Conservation (phyloP, 2,113 vertebrate species). For the Gulo gulo region DNA sequence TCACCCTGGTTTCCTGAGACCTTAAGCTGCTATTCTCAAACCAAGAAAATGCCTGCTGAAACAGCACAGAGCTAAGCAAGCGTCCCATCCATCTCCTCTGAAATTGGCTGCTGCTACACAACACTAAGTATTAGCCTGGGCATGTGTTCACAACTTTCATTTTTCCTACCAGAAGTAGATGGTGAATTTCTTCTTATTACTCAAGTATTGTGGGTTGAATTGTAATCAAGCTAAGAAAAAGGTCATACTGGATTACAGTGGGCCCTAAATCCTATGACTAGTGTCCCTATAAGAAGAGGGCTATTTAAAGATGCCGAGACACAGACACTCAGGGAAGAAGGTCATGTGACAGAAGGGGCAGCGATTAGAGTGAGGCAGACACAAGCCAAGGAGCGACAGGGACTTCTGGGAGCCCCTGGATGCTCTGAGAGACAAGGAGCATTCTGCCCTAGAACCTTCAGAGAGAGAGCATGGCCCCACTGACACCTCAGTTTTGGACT, state of each 20-base stretch:
- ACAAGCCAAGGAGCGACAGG: background rate
- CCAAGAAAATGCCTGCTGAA: background rate
- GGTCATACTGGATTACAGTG: background rate
- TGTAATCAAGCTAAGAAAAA: background rate
- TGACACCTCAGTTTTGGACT: background rate
- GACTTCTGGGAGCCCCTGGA: background rate
- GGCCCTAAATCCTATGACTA: background rate
- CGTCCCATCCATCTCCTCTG: background rate
- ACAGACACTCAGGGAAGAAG: background rate
- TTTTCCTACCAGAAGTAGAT: background rate
- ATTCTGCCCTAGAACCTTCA: background rate
- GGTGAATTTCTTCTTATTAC: background rate
- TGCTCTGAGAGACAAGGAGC: accelerated
- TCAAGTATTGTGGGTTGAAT: background rate
- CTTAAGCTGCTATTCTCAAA: background rate
- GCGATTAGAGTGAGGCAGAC: background rate
- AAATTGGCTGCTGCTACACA: background rate
- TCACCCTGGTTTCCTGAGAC: background rate
- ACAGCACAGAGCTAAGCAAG: background rate
- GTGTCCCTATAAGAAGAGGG: background rate
- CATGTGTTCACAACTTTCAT: background rate
- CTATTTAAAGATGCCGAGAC: background rate
- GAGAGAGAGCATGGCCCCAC: background rate
- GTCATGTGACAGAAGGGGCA: background rate
- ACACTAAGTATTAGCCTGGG: background rate